phyloP scores from a whole-genome alignment of 2,888 invertebrate species.

The Aleiodes alternator region DNA sequence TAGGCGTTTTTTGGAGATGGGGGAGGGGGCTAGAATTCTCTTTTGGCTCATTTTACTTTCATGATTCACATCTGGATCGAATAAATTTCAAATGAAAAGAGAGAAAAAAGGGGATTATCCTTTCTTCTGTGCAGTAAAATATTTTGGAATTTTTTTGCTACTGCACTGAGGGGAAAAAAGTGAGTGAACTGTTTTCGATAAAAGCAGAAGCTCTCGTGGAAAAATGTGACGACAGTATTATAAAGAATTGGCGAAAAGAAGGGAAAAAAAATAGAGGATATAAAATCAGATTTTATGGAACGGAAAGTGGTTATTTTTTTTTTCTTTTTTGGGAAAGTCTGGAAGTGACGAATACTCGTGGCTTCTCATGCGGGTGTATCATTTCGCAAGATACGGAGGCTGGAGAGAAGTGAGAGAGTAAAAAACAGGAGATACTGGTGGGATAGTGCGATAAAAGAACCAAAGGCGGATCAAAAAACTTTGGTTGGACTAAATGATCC shows the following conservation, averaged over 20 bases:
- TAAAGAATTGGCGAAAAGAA: not conserved
- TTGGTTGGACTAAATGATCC: slow-evolving; percentile 30
- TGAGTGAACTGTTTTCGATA: slow-evolving; percentile 10
- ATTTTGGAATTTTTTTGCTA: not conserved
- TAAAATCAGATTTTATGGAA: slow-evolving; percentile 20
- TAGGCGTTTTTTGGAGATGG: no score
- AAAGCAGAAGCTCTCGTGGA: not conserved
- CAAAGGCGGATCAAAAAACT: slow-evolving; percentile 23
- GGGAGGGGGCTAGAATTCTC: no score
- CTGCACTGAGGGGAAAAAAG: not conserved
- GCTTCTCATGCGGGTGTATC: slow-evolving; percentile 18
- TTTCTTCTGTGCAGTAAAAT: no score
- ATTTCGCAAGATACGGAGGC: no score
- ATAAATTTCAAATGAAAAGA: not conserved
- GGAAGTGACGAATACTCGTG: slow-evolving; percentile 20
- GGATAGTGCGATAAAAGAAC: slow-evolving; percentile 28
- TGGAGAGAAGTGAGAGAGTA: not conserved
- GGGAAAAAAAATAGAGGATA: not conserved
- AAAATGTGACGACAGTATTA: slow-evolving; percentile 6
- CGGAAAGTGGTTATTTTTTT: slow-evolving; percentile 4
- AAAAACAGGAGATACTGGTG: not conserved
- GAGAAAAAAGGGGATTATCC: not conserved
- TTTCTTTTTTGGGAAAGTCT: not conserved
- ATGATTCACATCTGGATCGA: not conserved
- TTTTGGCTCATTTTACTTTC: not conserved